A percentile compares a stretch with the other conserved stretches of the same genome.
Evolutionary conservation across 2,113 vertebrate species (phyloP).

Genomic region (Corythornis vintsioides): DNA sequence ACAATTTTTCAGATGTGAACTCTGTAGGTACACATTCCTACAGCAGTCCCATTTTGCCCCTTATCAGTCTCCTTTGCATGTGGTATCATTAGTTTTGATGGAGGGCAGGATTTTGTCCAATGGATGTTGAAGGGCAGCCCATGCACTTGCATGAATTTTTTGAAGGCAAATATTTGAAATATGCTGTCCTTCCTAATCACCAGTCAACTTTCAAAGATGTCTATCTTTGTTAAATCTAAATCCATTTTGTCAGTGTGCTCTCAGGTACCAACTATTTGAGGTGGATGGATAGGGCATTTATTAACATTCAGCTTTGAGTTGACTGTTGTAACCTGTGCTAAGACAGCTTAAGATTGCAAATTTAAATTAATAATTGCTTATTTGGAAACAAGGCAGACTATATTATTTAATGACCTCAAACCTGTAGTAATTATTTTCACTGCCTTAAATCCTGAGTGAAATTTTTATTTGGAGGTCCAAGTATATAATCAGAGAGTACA

Average conservation of each 20-base stretch:
- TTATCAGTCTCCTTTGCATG: background rate
- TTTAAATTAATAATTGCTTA: background rate
- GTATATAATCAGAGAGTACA: background rate
- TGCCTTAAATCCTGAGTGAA: background rate
- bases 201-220: background rate
- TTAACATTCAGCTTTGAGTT: background rate
- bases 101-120: background rate
- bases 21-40: background rate
- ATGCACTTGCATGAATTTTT: background rate
- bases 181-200: background rate
- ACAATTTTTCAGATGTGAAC: background rate
- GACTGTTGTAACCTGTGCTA: background rate
- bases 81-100: background rate
- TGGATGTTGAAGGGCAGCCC: background rate
- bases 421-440: background rate
- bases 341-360: background rate
- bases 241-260: background rate
- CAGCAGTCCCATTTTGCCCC: background rate
- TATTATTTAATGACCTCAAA: background rate
- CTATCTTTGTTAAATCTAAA: background rate
- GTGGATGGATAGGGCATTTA: background rate
- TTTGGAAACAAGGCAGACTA: background rate
- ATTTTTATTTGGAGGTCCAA: background rate
- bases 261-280: background rate
- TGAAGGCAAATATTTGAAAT: conserved; percentile 13